Evolutionary conservation across 2,113 vertebrate species (phyloP).

Genomic region (Otocyon megalotis): DNA sequence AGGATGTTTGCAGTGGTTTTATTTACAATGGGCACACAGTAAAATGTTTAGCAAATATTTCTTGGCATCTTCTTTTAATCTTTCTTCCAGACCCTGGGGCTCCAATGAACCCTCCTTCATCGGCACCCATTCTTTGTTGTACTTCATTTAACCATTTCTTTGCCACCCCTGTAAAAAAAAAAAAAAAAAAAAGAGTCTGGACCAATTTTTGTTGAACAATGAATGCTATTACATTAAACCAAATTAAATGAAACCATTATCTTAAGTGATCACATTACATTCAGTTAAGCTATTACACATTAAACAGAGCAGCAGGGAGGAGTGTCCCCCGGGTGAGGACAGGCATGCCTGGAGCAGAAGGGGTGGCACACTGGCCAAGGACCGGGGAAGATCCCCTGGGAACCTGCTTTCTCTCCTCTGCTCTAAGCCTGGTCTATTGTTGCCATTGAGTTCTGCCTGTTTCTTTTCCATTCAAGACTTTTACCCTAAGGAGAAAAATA

Average conservation of each 20-base stretch:
- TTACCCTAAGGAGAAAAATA: neutral
- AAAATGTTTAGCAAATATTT: neutral
- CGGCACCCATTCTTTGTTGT: no score
- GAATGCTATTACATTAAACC: neutral
- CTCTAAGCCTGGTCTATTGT: neutral
- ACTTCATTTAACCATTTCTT: neutral
- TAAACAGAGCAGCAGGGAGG: neutral
- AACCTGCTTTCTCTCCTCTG: neutral
- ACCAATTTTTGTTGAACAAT: neutral
- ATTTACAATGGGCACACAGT: no score
- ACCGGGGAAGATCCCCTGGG: neutral
- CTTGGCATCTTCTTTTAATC: neutral
- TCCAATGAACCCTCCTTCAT: neutral
- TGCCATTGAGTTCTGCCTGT: neutral
- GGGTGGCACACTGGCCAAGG: neutral
- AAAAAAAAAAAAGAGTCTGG: neutral
- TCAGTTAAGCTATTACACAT: neutral
- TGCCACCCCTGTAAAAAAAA: no score
- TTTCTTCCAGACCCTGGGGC: neutral
- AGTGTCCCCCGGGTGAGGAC: no score
- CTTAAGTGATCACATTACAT: neutral
- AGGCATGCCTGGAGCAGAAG: neutral
- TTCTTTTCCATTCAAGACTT: neutral
- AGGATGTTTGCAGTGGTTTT: neutral
- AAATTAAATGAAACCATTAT: neutral